phyloP scores from a whole-genome alignment of 2,797 vertebrate genomes.

The Hipposideros larvatus region DNA sequence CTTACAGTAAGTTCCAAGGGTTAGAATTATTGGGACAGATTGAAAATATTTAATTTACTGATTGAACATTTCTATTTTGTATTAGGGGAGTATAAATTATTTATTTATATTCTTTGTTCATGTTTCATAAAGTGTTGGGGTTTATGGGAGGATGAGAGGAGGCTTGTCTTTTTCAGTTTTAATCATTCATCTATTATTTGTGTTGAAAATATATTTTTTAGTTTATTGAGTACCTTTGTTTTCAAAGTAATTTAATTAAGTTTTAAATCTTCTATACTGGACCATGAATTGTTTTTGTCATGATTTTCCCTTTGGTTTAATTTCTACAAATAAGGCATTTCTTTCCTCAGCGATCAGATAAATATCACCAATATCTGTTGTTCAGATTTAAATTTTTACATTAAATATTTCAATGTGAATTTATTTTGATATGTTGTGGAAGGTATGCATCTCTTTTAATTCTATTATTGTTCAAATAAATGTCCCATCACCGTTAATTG shows the following conservation, averaged over 20 bases:
- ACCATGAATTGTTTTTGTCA: neutral
- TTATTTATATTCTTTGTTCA: neutral
- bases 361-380: neutral
- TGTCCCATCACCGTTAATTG: neutral
- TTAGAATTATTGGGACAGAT: neutral
- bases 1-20: neutral
- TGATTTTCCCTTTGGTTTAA: neutral
- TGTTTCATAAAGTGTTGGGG: neutral
- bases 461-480: constrained; percentile 12
- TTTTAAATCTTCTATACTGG: neutral
- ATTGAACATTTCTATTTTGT: neutral
- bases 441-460: neutral
- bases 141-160: neutral
- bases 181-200: neutral
- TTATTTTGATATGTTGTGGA: neutral
- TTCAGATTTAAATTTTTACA: neutral
- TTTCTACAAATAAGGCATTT: neutral
- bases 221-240: neutral
- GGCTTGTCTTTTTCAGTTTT: neutral
- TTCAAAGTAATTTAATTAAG: neutral
- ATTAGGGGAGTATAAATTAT: neutral
- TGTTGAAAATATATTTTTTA: neutral
- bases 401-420: neutral
- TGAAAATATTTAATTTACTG: neutral
- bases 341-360: neutral